These are phyloP conservation scores for Cantharis rufa DNA, from an alignment of 2,888 invertebrate species.

Conservation along the genomic window DNA sequence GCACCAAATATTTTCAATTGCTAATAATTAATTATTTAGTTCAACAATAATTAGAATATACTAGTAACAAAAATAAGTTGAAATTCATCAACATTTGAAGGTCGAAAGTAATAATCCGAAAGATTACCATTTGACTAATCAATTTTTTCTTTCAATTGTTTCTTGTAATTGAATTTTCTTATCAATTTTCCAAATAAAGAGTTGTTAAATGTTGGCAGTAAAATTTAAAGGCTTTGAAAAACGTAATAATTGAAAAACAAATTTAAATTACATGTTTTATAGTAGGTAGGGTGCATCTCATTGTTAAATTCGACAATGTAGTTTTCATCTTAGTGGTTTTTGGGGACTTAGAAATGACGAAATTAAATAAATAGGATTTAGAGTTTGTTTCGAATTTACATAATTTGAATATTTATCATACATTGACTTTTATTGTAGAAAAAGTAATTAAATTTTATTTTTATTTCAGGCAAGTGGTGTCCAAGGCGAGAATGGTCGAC, in stretches of 20 bases:
- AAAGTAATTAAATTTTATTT: not conserved
- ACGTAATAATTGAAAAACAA: not conserved
- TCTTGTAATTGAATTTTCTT: not conserved
- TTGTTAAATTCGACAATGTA: not conserved
- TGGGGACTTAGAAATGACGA: not conserved
- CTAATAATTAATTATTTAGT: not conserved
- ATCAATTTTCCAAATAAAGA: not conserved
- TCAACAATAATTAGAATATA: no score
- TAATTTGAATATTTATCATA: not conserved
- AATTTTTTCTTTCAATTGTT: not conserved
- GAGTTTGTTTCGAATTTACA: not conserved
- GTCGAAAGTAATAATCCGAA: not conserved
- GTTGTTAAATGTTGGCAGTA: not conserved
- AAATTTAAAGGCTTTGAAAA: not conserved
- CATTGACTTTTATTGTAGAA: not conserved
- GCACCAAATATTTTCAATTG: not conserved
- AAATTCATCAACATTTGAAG: not conserved
- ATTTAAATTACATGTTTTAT: not conserved
- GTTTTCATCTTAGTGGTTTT: not conserved
- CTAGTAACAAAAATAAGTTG: not conserved
- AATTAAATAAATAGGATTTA: not conserved
- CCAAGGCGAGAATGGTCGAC: conserved; percentile 88
- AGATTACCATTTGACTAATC: not conserved
- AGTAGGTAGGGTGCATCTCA: not conserved
- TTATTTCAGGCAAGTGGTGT: conserved; percentile 86